Evolutionary conservation across 2,888 invertebrate genomes (phyloP).

Genomic region (Hirtodrosophila confusa): DNA sequence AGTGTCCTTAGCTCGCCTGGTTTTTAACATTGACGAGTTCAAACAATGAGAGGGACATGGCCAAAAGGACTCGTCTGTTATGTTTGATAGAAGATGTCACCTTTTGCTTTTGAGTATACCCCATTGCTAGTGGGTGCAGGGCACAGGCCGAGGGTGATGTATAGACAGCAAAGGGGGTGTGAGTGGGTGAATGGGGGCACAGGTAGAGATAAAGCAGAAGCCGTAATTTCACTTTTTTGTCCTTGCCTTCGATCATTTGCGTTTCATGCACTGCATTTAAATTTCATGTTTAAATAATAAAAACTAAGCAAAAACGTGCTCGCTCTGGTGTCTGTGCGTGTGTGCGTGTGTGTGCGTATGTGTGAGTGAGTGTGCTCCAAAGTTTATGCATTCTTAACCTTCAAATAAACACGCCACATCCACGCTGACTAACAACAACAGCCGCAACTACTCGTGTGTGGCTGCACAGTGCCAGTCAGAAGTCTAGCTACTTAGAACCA

Average conservation of each 20-base stretch:
- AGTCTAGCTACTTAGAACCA: slow-evolving; percentile 25
- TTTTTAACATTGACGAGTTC: too few relatives aligned
- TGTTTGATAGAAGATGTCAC: too few relatives aligned
- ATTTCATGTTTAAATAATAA: slow-evolving; percentile 71
- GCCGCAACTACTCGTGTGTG: slow-evolving; percentile 8
- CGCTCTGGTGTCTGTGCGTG: slow-evolving; percentile 3
- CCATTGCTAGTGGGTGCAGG: slow-evolving; percentile 26
- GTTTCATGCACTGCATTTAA: slow-evolving; percentile 71
- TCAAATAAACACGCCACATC: slow-evolving; percentile 66
- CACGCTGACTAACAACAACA: slow-evolving; percentile 42
- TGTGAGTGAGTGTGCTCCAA: slow-evolving; percentile 21
- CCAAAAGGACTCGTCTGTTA: too few relatives aligned
- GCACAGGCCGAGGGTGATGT: slow-evolving; percentile 16
- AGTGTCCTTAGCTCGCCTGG: too few relatives aligned
- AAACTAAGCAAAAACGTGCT: slow-evolving; percentile 65
- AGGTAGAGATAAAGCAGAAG: slow-evolving; percentile 31
- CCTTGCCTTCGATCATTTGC: slow-evolving; percentile 49
- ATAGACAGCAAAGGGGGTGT: background rate
- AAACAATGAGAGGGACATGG: too few relatives aligned
- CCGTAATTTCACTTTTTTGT: slow-evolving; percentile 46
- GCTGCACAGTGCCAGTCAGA: slow-evolving; percentile 24
- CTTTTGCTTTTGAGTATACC: too few relatives aligned
- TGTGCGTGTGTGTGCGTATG: slow-evolving; percentile 13
- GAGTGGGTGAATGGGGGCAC: background rate
- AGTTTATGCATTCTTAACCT: slow-evolving; percentile 69